Base-by-base conservation (phyloP, 2,888 invertebrate species). In the Augiades crinisus region DNA sequence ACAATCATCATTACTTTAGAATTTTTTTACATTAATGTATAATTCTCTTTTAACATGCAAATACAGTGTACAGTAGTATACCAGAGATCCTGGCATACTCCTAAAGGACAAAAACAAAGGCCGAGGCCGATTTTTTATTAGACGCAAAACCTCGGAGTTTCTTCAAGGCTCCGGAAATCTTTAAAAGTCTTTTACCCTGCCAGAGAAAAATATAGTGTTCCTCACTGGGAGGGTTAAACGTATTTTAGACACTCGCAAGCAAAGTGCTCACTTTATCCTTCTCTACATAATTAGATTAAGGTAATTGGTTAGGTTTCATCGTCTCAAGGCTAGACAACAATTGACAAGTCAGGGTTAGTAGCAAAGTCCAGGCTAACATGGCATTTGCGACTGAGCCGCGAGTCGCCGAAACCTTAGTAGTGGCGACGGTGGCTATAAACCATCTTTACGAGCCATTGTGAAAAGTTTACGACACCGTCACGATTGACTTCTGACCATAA, bases 401-500 rank as follows among this genome's bases (percentile, higher is more conserved):
- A 33, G 27, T 36, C 14, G 22, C 3, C 21, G 40, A 43, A 24
- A 46, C 63, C 49, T 63, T 69, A 67, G 53, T 58, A 55, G 58
- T 56, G 64, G 55, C 62, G 70, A 66, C 70, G 64, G 65, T 59
- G 52, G 62, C 68, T 61, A 72, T 82, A 80, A 83, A 81, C 62
- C 62, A 71, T 70, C 68, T 86, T 85, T 83, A 86, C 78, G 85
- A 82, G 61, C 76, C 75, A 84, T 86, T 86, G 86, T 86, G 67
- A 73, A 56, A 58, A 63, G 58, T 81, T 83, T 79, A 84, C 73
- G 78, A 58, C 59, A 65, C 65, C 62, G 59, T 71, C 73, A 61
- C 74, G 82, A 85, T 83, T 83, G 81, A 83, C 84, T 84, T 77
- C 80, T 81, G 80, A 61, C 71, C 79, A 74, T 85, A 82, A 85